phyloP scores from a whole-genome alignment of 2,888 invertebrate species.

The Aspidiotus rigidus region DNA sequence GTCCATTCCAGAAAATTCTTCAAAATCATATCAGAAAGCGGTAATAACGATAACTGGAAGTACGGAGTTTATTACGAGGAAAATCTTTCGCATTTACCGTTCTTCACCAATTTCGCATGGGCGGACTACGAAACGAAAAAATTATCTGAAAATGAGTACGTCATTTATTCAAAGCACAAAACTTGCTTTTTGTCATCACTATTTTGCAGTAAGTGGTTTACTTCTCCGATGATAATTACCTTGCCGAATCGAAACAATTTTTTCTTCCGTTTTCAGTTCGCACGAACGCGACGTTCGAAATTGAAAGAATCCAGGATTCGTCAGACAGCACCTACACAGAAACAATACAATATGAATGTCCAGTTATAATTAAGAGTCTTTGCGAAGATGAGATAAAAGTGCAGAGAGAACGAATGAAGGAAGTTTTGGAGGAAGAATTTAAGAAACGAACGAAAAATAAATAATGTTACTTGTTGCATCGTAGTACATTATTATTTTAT shows the following conservation, averaged over 20 bases:
- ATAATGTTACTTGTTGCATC: too few relatives aligned
- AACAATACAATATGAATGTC: constrained; percentile 54
- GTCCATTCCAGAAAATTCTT: constrained; percentile 50
- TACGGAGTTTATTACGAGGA: constrained; percentile 56
- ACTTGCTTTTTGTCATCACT: constrained; percentile 54
- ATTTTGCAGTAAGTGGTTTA: constrained; percentile 51
- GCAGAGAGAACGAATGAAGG: constrained; percentile 39
- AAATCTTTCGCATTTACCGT: constrained; percentile 55
- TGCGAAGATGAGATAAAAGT: constrained; percentile 51
- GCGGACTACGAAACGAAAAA: constrained; percentile 53
- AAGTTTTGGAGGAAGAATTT: too few relatives aligned
- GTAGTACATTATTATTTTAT: too few relatives aligned
- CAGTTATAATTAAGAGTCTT: constrained; percentile 48
- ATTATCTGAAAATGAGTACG: constrained; percentile 45
- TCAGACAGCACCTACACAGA: constrained; percentile 43
- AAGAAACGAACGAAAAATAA: too few relatives aligned
- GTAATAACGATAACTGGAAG: constrained; percentile 59
- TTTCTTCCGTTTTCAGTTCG: constrained; percentile 26
- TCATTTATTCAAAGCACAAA: constrained; percentile 53
- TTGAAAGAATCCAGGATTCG: not conserved
- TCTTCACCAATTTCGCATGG: constrained; percentile 50
- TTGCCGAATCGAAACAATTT: not conserved
- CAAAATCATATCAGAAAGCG: constrained; percentile 54
- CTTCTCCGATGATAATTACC: not conserved
- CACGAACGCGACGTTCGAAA: not conserved